A percentile compares a stretch with the other conserved stretches of the same genome.
Evolutionary conservation across 2,113 vertebrate species (phyloP).

Genomic region (Charadrius vociferus): DNA sequence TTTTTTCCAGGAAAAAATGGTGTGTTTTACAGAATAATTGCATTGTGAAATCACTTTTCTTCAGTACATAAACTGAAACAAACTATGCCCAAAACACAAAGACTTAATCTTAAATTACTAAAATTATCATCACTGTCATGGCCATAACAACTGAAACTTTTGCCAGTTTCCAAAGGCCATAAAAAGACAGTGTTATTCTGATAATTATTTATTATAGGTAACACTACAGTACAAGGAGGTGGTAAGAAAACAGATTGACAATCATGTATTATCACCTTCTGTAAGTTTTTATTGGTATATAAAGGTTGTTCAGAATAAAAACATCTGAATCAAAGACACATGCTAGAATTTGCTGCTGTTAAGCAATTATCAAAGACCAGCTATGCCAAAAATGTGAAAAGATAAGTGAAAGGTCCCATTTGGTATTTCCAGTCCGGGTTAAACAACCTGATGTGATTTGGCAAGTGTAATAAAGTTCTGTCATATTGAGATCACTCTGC

Average conservation of each 20-base stretch:
- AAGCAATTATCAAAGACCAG: not conserved
- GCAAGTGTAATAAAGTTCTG: not conserved
- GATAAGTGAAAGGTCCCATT: not conserved
- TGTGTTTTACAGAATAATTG: not conserved
- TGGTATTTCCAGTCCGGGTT: not conserved
- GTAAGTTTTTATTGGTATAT: not conserved
- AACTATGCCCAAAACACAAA: not conserved
- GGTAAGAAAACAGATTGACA: not conserved
- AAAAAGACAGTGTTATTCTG: not conserved
- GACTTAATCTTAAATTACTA: not conserved
- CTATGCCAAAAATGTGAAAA: not conserved
- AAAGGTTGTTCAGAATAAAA: not conserved
- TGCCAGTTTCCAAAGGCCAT: not conserved
- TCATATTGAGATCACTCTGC: not conserved
- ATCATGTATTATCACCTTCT: not conserved
- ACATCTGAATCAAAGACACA: not conserved
- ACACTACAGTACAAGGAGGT: not conserved
- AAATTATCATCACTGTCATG: not conserved
- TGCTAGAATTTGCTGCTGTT: not conserved
- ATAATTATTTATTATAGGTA: not conserved
- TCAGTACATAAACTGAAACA: not conserved
- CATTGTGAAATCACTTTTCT: not conserved
- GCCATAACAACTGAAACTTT: not conserved
- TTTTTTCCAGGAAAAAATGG: not conserved
- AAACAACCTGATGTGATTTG: not conserved